phyloP scores from a whole-genome alignment of 2,797 vertebrate species.

The Garrulus glandarius region DNA sequence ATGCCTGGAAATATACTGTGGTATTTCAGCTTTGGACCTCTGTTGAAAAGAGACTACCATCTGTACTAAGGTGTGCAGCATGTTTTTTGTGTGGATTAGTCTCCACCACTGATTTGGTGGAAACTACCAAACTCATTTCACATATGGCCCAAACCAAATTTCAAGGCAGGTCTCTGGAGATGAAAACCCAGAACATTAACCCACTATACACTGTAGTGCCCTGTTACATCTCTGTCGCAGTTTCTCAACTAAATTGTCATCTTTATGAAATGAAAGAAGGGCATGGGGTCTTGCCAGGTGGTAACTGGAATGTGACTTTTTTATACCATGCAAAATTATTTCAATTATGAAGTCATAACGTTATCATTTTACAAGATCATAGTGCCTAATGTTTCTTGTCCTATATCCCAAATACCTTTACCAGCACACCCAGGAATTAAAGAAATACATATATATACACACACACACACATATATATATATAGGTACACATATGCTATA shows the following conservation, averaged over 20 bases:
- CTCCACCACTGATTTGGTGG: background rate
- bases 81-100: background rate
- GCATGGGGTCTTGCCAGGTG: slow-evolving; percentile 25
- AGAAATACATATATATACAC: background rate
- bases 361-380: slow-evolving; percentile 28
- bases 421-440: background rate
- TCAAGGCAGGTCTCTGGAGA: background rate
- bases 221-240: slow-evolving; percentile 22
- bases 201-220: background rate
- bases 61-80: background rate
- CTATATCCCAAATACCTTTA: background rate
- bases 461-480: background rate
- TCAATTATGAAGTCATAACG: slow-evolving; percentile 41
- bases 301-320: slow-evolving; percentile 27
- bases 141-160: background rate
- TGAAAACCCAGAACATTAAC: slow-evolving; percentile 20
- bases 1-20: background rate
- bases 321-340: slow-evolving; percentile 54
- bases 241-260: slow-evolving; percentile 52
- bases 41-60: background rate
- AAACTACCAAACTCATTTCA: slow-evolving; percentile 36
- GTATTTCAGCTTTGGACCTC: background rate
- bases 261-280: slow-evolving; percentile 19
- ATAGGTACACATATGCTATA: background rate
- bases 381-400: background rate